Percentiles rank a stretch among this genome's conserved stretches.
phyloP scores from a whole-genome alignment of 2,888 invertebrate genomes.

The Cheilosia grossa region DNA sequence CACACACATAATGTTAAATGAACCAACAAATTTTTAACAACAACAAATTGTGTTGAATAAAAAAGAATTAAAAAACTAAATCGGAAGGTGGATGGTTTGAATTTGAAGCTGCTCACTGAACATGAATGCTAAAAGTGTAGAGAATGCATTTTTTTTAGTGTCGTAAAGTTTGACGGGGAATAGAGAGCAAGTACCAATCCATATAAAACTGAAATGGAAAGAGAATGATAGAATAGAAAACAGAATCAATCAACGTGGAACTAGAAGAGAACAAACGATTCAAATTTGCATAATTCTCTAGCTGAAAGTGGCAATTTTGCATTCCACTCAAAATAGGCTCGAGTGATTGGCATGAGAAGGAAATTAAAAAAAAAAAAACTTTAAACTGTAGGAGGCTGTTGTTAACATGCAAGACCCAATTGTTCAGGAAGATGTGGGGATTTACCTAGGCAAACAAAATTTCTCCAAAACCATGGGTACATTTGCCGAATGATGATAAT shows the following conservation, averaged over 20 bases:
- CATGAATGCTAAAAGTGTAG: constrained; percentile 60
- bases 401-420: neutral
- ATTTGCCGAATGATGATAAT: neutral
- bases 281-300: constrained; percentile 23
- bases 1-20: constrained; percentile 53
- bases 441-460: neutral
- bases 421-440: neutral
- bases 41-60: no score
- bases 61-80: constrained; percentile 22
- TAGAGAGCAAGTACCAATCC: neutral
- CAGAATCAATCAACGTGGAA: constrained; percentile 32
- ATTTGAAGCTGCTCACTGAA: constrained; percentile 47
- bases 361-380: neutral
- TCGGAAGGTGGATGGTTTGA: constrained; percentile 36
- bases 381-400: neutral
- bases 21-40: constrained; percentile 43
- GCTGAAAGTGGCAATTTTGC: constrained; percentile 30
- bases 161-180: neutral
- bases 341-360: neutral
- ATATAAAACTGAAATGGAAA: neutral
- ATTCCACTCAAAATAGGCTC: constrained; percentile 21
- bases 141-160: neutral
- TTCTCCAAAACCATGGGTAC: constrained; percentile 17
- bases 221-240: neutral
- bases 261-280: constrained; percentile 14